These are phyloP conservation scores for Psittacula cyanocephala DNA, from an alignment of 2,113 vertebrate species.

Conservation along the genomic window DNA sequence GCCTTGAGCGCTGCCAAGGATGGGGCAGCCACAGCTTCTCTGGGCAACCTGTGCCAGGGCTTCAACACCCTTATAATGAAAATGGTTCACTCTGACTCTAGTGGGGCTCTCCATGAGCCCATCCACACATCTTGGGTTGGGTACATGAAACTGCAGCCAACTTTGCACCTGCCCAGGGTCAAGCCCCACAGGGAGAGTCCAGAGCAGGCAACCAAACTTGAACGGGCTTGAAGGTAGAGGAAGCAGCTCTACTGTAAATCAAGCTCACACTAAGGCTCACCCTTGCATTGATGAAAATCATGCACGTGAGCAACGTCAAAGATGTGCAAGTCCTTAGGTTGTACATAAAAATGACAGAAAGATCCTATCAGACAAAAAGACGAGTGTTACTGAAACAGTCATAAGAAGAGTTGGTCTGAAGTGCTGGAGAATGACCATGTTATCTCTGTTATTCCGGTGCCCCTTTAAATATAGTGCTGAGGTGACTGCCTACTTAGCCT, in stretches of 20 bases:
- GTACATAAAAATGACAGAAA: neutral
- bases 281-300: neutral
- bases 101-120: neutral
- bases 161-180: neutral
- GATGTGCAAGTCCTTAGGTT: neutral
- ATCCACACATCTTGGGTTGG: fast-evolving
- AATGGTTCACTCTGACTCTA: fast-evolving
- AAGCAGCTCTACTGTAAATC: neutral
- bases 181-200: fast-evolving
- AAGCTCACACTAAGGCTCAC: neutral
- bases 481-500: slow-evolving; percentile 68
- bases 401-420: neutral
- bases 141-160: fast-evolving
- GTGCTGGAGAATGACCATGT: neutral
- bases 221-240: neutral
- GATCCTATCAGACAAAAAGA: neutral
- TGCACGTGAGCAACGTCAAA: fast-evolving
- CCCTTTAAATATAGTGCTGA: slow-evolving; percentile 61
- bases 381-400: neutral
- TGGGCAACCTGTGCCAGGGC: neutral
- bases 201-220: neutral
- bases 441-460: slow-evolving; percentile 29
- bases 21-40: neutral
- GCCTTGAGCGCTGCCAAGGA: neutral
- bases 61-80: neutral